These are phyloP conservation scores for Seira sanloemensis DNA, from an alignment of 2,888 invertebrate genomes.

Conservation along the genomic window DNA sequence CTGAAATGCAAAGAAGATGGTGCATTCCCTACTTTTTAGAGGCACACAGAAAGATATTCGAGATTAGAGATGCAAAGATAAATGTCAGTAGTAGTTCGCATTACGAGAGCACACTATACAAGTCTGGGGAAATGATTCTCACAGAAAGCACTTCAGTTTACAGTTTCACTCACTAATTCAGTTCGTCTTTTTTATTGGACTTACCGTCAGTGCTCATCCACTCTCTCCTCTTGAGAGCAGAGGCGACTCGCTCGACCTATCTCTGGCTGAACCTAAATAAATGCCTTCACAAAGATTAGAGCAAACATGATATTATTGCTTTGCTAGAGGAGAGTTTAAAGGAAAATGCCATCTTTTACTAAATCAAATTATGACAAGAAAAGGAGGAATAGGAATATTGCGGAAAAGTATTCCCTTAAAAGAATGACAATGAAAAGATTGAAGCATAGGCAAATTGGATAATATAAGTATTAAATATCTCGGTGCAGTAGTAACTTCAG, in stretches of 20 bases:
- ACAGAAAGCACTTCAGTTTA: neutral
- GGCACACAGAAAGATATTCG: no score
- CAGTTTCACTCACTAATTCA: constrained; percentile 31
- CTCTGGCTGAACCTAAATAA: no score
- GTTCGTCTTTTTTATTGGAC: constrained; percentile 42
- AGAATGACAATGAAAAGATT: neutral
- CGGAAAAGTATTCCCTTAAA: no score
- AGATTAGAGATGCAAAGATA: constrained; percentile 15
- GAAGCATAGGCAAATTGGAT: neutral
- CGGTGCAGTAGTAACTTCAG: neutral
- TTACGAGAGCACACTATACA: neutral
- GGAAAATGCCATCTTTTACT: neutral
- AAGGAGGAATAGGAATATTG: no score
- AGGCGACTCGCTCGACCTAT: neutral
- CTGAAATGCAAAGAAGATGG: no score
- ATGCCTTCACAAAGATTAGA: no score
- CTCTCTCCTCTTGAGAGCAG: neutral
- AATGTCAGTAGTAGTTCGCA: constrained; percentile 23
- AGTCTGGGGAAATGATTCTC: neutral
- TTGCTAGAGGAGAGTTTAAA: no score
- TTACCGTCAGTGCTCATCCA: constrained; percentile 43
- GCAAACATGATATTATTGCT: no score
- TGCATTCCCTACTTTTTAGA: no score
- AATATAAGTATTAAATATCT: neutral
- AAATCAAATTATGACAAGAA: constrained; percentile 30